Conservation (phyloP, 1,140 invertebrate genomes). For the Caenorhabditis latens region DNA sequence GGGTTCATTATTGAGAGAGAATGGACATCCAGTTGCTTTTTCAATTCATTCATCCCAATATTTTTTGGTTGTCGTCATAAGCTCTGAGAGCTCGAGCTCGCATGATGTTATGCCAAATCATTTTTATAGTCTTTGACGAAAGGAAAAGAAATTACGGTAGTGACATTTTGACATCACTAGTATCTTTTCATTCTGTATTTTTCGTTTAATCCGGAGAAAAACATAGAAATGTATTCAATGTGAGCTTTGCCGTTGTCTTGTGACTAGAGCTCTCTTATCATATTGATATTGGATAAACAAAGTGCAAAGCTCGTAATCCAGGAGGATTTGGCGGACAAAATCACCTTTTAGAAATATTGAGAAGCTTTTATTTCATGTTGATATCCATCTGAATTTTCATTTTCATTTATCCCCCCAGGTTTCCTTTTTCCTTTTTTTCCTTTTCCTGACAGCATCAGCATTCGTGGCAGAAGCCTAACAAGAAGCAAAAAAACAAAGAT, state of each 20-base stretch:
- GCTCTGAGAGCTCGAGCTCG: neutral
- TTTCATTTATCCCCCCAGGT: neutral
- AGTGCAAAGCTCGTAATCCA: slow-evolving; percentile 22
- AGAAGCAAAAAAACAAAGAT: slow-evolving; percentile 13
- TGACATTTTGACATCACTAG: neutral
- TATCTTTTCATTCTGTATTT: neutral
- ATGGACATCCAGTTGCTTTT: neutral
- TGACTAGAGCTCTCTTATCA: neutral
- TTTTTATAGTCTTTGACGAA: neutral
- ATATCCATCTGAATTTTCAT: neutral
- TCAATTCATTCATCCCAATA: neutral
- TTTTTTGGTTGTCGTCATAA: slow-evolving; percentile 15
- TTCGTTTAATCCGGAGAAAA: neutral
- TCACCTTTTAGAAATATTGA: slow-evolving; percentile 20
- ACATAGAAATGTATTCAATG: neutral
- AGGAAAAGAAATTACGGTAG: neutral
- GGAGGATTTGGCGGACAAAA: neutral
- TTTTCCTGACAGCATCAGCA: neutral
- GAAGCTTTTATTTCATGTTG: slow-evolving; percentile 16
- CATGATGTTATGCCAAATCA: neutral
- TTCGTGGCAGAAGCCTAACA: neutral
- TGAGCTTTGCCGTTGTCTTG: neutral
- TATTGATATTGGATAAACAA: neutral
- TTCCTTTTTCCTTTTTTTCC: neutral
- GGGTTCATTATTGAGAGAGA: slow-evolving; percentile 8